Evolutionary conservation across 2,888 invertebrate species (phyloP), one percentile per base, ranked within the genome.

Genomic region (Conistra vaccinii): DNA sequence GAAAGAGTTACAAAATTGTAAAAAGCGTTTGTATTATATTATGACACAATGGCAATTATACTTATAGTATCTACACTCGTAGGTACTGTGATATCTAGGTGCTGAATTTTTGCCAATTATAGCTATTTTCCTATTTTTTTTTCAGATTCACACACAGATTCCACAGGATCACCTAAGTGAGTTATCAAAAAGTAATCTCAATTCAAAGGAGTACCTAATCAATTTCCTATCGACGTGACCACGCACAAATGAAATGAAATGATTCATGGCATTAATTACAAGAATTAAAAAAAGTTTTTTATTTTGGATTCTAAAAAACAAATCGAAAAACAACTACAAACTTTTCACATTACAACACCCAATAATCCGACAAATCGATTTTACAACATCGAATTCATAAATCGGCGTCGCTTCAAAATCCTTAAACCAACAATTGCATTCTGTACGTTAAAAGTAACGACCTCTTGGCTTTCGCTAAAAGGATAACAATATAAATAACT

Each of bases 401-500:
- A 89, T 89, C 84, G 86, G 85, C 85, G 83, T 80, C 82, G 75
- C 76, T 87, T 79, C 79, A 71, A 89, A 90, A 92, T 90, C 90
- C 91, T 88, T 89, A 83, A 85, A 83, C 90, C 90, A 92, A 92
- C 93, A 92, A 45, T 83, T 85, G 79, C 88, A 90, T 89, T 88
- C 89, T 87, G 90, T 90, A 89, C 91, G 90, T 94, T 92, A 92
- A 93, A 94, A 93, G 89, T 93, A 94, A 93, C 91, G 92, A 91
- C 83, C 88, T 85, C 81, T 39, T 70, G 77, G 87, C 82, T 85
- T 87, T 84, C 86, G 94, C 94, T 95, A 94, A 94, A 95, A 94
- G 93, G 91, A 94, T 94, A 93, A 94, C 92, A 91, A 89, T 91
- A 93, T 92, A 93, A 93, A 94, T 93, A 93, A 91, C 91, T 90